A percentile compares a stretch with the other conserved stretches of the same genome.
Conservation (phyloP, 2,888 invertebrate genomes). For the Lasioglossum vierecki region DNA sequence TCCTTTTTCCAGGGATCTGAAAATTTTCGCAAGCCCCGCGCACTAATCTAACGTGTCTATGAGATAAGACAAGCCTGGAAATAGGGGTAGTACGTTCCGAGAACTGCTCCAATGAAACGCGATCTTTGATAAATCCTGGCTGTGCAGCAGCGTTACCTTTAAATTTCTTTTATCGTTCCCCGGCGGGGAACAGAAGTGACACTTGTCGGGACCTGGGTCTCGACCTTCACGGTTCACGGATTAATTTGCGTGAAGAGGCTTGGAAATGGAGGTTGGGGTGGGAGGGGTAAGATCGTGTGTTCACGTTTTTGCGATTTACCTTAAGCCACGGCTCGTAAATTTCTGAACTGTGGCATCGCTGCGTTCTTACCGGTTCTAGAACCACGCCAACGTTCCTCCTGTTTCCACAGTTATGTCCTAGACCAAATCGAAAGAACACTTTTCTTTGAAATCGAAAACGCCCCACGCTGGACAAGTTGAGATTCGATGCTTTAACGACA, state of each 20-base stretch:
- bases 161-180: constrained; percentile 17
- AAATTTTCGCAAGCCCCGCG: not conserved
- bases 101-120: not conserved
- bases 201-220: constrained; percentile 21
- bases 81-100: not conserved
- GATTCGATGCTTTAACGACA: too few relatives aligned
- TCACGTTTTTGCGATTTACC: constrained; percentile 5
- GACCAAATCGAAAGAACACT: too few relatives aligned
- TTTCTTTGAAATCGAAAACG: too few relatives aligned
- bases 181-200: constrained; percentile 28
- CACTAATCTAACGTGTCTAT: not conserved
- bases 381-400: not conserved
- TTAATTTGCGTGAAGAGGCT: constrained; percentile 26
- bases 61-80: not conserved
- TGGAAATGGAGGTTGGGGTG: not conserved
- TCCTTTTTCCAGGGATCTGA: not conserved
- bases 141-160: not conserved
- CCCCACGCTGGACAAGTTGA: too few relatives aligned
- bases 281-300: not conserved
- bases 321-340: constrained; percentile 4
- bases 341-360: not conserved
- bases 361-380: not conserved
- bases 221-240: constrained; percentile 44
- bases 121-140: not conserved
- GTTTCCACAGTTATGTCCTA: not conserved